These are phyloP conservation scores for Premnoplex brunnescens DNA, from an alignment of 2,797 vertebrate species.

Conservation along the genomic window DNA sequence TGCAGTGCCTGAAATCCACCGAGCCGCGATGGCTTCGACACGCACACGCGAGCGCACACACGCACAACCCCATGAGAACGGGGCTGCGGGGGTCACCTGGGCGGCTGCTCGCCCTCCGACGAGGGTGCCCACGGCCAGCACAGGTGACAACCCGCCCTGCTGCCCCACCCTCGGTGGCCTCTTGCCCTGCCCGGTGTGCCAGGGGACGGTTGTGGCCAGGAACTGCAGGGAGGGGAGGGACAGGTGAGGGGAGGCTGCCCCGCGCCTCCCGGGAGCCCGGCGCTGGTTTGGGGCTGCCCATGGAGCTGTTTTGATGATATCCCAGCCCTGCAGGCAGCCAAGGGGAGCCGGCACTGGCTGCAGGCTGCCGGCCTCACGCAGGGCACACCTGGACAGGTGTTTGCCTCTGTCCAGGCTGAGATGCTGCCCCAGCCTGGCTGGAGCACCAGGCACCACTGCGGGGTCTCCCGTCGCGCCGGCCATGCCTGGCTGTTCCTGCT, in stretches of 20 bases:
- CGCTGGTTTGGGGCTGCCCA: neutral
- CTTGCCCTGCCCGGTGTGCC: rapidly evolving
- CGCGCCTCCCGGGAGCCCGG: neutral
- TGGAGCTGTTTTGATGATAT: neutral
- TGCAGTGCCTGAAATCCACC: neutral
- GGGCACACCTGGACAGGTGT: neutral
- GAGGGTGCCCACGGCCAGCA: rapidly evolving
- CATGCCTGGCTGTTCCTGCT: neutral
- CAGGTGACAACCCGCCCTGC: neutral
- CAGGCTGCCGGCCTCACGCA: neutral
- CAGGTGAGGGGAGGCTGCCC: neutral
- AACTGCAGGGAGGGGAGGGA: neutral
- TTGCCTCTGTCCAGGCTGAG: neutral
- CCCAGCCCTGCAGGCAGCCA: neutral
- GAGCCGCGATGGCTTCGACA: neutral
- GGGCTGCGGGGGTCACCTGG: rapidly evolving
- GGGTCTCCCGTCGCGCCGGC: rapidly evolving
- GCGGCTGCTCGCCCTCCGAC: rapidly evolving
- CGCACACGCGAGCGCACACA: neutral
- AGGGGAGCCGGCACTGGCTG: neutral
- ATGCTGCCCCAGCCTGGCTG: neutral
- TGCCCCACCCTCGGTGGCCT: rapidly evolving
- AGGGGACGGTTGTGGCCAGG: rapidly evolving
- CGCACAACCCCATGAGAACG: rapidly evolving
- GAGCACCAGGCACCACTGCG: rapidly evolving